Conservation (phyloP, 2,888 invertebrate genomes). For the Diarsia dahlii region DNA sequence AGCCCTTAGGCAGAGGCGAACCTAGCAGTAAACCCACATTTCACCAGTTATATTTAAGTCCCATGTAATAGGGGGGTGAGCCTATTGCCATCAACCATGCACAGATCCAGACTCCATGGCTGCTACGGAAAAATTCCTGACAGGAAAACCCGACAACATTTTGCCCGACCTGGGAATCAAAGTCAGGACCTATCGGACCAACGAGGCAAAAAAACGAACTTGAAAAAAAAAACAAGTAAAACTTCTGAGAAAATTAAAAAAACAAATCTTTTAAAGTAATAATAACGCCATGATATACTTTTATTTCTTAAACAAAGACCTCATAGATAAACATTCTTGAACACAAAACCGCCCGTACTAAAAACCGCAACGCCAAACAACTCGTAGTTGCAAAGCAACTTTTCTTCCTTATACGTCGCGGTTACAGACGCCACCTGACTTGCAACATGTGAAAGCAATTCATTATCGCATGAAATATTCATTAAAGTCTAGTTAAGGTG, state of each 20-base stretch:
- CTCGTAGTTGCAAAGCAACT: slow-evolving; percentile 49
- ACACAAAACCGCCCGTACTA: not conserved
- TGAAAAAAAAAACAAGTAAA: not conserved
- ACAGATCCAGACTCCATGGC: too few species aligned
- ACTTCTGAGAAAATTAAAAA: not conserved
- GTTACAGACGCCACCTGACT: slow-evolving; percentile 40
- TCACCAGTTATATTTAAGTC: too few species aligned
- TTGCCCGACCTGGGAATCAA: too few species aligned
- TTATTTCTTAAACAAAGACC: not conserved
- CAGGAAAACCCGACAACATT: too few species aligned
- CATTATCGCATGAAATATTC: slow-evolving; percentile 67
- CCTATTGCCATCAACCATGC: too few species aligned
- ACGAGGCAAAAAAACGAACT: not conserved
- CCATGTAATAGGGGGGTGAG: too few species aligned
- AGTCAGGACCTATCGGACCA: too few species aligned
- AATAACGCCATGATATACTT: not conserved
- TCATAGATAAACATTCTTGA: not conserved
- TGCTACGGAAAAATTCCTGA: too few species aligned
- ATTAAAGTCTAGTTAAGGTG: slow-evolving; percentile 53
- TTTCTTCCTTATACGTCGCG: slow-evolving; percentile 37
- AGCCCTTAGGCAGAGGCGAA: too few species aligned
- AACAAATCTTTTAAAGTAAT: not conserved
- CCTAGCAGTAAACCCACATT: too few species aligned
- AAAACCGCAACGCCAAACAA: slow-evolving; percentile 46
- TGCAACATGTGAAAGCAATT: slow-evolving; percentile 65